These are phyloP conservation scores for Phenganax marumi DNA, from an alignment of 92 coral and sea anemone species.

Conservation along the genomic window DNA sequence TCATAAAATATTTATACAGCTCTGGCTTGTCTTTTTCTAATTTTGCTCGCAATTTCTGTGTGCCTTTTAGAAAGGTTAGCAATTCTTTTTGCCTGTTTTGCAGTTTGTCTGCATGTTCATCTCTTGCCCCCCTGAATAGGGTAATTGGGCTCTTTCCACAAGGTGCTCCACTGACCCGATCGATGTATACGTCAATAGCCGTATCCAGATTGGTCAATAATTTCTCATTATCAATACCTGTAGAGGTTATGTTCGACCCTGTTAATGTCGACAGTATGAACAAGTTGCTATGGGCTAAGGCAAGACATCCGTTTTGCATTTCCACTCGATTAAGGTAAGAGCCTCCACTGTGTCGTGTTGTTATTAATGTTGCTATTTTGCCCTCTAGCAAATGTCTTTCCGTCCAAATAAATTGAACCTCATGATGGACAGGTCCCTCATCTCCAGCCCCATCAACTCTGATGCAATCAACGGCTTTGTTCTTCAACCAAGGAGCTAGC, in stretches of 20 bases:
- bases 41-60: constrained; percentile 44
- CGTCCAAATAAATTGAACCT: no score
- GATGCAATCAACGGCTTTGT: background rate
- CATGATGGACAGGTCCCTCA: background rate
- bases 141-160: constrained; percentile 47
- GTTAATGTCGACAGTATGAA: constrained; percentile 50
- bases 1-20: constrained; percentile 46
- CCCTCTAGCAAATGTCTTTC: constrained; percentile 46
- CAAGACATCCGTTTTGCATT: no score
- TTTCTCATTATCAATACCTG: constrained; percentile 50
- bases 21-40: constrained; percentile 43
- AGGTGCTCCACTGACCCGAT: constrained; percentile 55
- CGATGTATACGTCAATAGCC: constrained; percentile 42
- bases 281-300: constrained; percentile 36
- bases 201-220: constrained; percentile 43
- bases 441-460: background rate
- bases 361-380: constrained; percentile 20
- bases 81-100: no score
- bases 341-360: constrained; percentile 38
- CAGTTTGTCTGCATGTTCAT: constrained; percentile 49
- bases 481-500: no score
- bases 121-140: constrained; percentile 44
- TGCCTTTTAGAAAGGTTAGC: constrained; percentile 56
- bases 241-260: constrained; percentile 46
- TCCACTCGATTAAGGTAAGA: constrained; percentile 34